Evolutionary conservation across 2,888 invertebrate species (phyloP).

Genomic region (Athalia cordata): DNA sequence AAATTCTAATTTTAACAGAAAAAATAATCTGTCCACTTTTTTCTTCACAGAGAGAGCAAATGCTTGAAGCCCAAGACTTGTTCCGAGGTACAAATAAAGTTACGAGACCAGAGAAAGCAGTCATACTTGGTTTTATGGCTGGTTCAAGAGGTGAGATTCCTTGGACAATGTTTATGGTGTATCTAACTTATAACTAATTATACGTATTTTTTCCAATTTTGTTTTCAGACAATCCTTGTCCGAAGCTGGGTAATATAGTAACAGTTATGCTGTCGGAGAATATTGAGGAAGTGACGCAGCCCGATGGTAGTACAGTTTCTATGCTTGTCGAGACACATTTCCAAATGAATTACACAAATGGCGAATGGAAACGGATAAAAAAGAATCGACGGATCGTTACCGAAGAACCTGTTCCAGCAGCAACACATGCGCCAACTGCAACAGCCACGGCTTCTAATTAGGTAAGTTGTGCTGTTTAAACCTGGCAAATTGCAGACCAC

Average conservation of each 20-base stretch:
- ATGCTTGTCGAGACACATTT: constrained; percentile 95
- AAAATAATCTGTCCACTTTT: constrained; percentile 43
- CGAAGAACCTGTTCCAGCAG: constrained; percentile 64
- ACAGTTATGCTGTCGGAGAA: constrained; percentile 97
- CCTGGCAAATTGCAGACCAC: background rate
- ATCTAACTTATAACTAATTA: background rate
- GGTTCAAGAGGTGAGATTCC: constrained; percentile 87
- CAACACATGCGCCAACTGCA: constrained; percentile 57
- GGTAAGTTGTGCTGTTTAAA: constrained; percentile 29
- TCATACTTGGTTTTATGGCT: constrained; percentile 98
- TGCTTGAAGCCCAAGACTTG: constrained; percentile 98
- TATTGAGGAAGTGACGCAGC: constrained; percentile 89
- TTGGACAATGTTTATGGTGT: background rate
- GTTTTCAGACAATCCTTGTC: constrained; percentile 92
- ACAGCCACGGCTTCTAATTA: constrained; percentile 67
- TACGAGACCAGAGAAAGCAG: constrained; percentile 96
- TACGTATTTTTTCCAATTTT: constrained; percentile 49
- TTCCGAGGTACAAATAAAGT: constrained; percentile 97
- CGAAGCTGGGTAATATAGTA: constrained; percentile 96
- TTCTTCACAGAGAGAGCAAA: constrained; percentile 90
- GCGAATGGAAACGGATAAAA: constrained; percentile 97
- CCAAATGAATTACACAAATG: constrained; percentile 98
- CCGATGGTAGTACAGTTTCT: constrained; percentile 86
- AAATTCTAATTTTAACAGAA: background rate
- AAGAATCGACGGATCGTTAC: constrained; percentile 86